These are phyloP conservation scores for Gandaritis pyraliata DNA, from an alignment of 2,888 invertebrate genomes.

Conservation along the genomic window DNA sequence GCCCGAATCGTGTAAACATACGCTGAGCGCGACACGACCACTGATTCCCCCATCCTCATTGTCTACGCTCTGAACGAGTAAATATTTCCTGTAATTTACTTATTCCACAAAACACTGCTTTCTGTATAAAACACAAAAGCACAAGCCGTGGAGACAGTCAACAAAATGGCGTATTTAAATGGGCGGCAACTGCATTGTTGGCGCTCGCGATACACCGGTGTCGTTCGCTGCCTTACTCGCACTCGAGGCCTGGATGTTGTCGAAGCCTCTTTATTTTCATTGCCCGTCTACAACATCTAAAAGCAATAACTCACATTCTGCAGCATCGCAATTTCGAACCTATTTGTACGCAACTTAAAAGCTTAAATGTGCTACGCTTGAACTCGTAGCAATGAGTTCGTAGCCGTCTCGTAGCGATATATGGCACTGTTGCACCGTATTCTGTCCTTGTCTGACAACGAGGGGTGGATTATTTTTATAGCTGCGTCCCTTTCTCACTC, in stretches of 20 bases:
- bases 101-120: constrained; percentile 78
- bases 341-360: constrained; percentile 38
- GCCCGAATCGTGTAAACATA: constrained; percentile 33
- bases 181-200: constrained; percentile 81
- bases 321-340: constrained; percentile 41
- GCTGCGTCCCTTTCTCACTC: constrained; percentile 67
- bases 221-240: constrained; percentile 63
- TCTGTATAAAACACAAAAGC: constrained; percentile 74
- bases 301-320: constrained; percentile 49
- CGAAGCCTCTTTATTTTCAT: constrained; percentile 65
- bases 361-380: constrained; percentile 37
- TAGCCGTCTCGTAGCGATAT: constrained; percentile 56
- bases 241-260: constrained; percentile 48
- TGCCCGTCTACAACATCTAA: constrained; percentile 55
- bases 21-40: constrained; percentile 30
- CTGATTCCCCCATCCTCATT: constrained; percentile 46
- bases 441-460: constrained; percentile 63
- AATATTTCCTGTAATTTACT: constrained; percentile 81
- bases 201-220: constrained; percentile 61
- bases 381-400: constrained; percentile 46
- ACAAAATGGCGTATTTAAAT: constrained; percentile 85
- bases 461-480: constrained; percentile 68
- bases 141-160: constrained; percentile 74
- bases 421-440: constrained; percentile 74
- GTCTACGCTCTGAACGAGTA: constrained; percentile 66